A percentile compares a stretch with the other conserved stretches of the same genome.
phyloP scores from a whole-genome alignment of 2,113 vertebrate genomes.

The Calidris pygmaea region DNA sequence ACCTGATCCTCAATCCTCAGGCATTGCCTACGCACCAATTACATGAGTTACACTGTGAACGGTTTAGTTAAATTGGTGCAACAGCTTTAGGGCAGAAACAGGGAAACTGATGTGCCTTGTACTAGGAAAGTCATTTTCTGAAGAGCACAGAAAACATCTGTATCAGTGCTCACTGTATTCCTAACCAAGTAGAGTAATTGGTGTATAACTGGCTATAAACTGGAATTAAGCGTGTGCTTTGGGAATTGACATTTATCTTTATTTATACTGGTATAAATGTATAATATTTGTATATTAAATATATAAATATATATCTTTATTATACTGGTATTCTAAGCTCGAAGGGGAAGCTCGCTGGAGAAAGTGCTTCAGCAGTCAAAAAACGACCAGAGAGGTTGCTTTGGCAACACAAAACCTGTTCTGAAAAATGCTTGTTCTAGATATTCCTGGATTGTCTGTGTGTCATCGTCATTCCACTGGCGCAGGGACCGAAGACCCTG shows the following conservation, averaged over 20 bases:
- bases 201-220: neutral
- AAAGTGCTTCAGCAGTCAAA: neutral
- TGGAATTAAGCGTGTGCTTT: neutral
- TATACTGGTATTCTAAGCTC: neutral
- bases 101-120: neutral
- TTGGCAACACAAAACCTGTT: neutral
- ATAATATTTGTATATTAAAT: no score
- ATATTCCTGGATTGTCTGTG: constrained; percentile 69
- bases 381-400: neutral
- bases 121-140: neutral
- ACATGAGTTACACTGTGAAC: neutral
- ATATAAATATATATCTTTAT: no score
- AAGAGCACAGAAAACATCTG: neutral
- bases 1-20: neutral
- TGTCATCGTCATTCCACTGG: constrained; percentile 54
- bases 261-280: neutral
- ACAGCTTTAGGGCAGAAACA: neutral
- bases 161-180: neutral
- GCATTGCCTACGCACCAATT: neutral
- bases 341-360: neutral
- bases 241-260: neutral
- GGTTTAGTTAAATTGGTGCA: neutral
- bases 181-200: neutral
- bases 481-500: constrained; percentile 71
- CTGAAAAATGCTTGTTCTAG: constrained; percentile 65